Evolutionary conservation across 2,113 vertebrate genomes (phyloP).

Genomic region (Muntiacus reevesi): DNA sequence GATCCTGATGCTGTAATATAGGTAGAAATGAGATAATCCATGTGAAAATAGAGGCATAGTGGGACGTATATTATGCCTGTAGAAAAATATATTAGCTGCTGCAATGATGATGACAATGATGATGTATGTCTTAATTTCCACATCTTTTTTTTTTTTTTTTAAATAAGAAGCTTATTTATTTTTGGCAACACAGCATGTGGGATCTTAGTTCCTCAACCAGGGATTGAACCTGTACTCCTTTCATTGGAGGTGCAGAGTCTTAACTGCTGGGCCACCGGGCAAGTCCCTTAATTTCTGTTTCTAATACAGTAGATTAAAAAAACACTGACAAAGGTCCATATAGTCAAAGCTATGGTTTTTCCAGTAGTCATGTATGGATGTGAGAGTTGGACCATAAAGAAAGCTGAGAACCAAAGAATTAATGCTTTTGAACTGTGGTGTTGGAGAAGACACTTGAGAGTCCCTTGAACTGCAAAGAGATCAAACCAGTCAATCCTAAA

Average conservation of each 20-base stretch:
- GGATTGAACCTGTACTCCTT: not conserved
- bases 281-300: not conserved
- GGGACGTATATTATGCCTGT: not conserved
- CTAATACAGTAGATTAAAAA: not conserved
- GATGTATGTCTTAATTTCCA: not conserved
- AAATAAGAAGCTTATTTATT: not conserved
- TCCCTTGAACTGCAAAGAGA: not conserved
- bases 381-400: not conserved
- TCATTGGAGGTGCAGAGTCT: not conserved
- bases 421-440: not conserved
- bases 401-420: not conserved
- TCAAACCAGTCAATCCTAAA: not conserved
- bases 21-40: not conserved
- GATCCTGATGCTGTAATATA: no score
- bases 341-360: not conserved
- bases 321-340: fast-evolving
- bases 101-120: not conserved
- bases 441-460: not conserved
- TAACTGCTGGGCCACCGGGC: not conserved
- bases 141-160: not conserved
- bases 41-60: not conserved
- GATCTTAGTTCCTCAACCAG: not conserved
- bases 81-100: not conserved
- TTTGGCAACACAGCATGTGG: not conserved
- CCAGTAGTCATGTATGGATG: not conserved